These are phyloP conservation scores for Telenomus remus DNA, from an alignment of 1,140 invertebrate genomes.

Conservation along the genomic window DNA sequence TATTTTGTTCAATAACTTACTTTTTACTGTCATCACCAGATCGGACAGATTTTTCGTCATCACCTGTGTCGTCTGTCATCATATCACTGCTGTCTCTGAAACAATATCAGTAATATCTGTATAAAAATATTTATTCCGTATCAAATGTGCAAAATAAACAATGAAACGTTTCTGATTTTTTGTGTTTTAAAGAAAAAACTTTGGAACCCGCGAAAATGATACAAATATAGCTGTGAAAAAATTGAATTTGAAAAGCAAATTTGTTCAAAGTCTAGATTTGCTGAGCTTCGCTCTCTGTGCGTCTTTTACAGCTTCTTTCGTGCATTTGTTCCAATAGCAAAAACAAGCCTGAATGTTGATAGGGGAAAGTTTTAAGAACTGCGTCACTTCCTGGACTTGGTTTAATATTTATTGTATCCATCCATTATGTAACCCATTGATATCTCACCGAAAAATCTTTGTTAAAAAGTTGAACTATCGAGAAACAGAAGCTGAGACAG, in stretches of 20 bases:
- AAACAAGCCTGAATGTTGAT: conserved; percentile 34
- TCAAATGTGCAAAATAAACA: too few relatives aligned
- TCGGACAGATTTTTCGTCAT: conserved; percentile 79
- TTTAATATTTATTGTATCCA: conserved; percentile 34
- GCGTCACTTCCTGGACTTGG: conserved; percentile 23
- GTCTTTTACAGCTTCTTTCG: conserved; percentile 47
- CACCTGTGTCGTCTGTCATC: conserved; percentile 77
- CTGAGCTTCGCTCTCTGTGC: conserved; percentile 49
- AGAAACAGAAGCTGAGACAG: neutral
- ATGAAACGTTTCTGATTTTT: too few relatives aligned
- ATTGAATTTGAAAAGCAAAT: conserved; percentile 10
- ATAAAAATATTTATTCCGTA: too few relatives aligned
- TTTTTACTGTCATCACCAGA: conserved; percentile 82
- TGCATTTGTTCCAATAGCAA: conserved; percentile 31
- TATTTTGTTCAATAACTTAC: conserved; percentile 77
- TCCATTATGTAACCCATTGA: conserved; percentile 25
- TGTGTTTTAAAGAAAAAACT: too few relatives aligned
- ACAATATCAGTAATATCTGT: too few relatives aligned
- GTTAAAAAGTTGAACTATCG: neutral
- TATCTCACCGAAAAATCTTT: neutral
- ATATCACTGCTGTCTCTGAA: conserved; percentile 76
- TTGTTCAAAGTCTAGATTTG: conserved; percentile 36
- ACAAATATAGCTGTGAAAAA: too few relatives aligned
- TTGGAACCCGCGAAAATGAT: too few relatives aligned
- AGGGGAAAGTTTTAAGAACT: conserved; percentile 42